A percentile compares a stretch with the other conserved stretches of the same genome.
Conservation (phyloP, 2,797 vertebrate species). For the Caiman crocodilus region DNA sequence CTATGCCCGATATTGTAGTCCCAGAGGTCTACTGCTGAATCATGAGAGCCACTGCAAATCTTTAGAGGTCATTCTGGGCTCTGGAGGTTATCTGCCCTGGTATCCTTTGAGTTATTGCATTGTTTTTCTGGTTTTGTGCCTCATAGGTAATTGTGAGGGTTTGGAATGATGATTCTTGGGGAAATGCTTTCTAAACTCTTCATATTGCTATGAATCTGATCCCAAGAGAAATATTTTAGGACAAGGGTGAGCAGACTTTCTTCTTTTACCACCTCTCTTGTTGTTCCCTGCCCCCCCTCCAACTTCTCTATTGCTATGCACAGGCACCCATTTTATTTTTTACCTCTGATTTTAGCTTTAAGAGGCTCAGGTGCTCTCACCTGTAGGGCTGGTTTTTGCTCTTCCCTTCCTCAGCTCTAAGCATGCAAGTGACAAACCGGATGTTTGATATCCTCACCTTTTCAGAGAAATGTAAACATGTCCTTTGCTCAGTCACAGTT, state of each 20-base stretch:
- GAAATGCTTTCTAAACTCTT: not conserved
- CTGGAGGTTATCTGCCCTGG: not conserved
- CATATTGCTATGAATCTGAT: not conserved
- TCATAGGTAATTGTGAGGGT: no score
- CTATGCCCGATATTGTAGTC: not conserved
- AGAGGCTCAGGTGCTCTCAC: not conserved
- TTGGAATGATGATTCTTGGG: no score
- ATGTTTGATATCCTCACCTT: not conserved
- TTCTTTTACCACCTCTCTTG: not conserved
- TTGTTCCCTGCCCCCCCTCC: not conserved
- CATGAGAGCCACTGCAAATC: not conserved
- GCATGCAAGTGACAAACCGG: rapidly evolving
- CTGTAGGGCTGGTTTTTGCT: rapidly evolving
- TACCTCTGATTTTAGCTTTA: not conserved
- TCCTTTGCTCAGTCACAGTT: no score
- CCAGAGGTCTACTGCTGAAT: not conserved
- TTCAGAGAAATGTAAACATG: no score
- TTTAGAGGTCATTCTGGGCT: not conserved
- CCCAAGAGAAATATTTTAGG: not conserved
- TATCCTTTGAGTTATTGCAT: not conserved
- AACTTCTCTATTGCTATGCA: no score
- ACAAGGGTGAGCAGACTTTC: not conserved
- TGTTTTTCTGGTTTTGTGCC: no score
- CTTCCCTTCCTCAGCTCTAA: not conserved
- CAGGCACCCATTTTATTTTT: no score